A percentile compares a stretch with the other conserved stretches of the same genome.
phyloP scores from a whole-genome alignment of 2,797 vertebrate genomes.

The Tarsius wallacei region DNA sequence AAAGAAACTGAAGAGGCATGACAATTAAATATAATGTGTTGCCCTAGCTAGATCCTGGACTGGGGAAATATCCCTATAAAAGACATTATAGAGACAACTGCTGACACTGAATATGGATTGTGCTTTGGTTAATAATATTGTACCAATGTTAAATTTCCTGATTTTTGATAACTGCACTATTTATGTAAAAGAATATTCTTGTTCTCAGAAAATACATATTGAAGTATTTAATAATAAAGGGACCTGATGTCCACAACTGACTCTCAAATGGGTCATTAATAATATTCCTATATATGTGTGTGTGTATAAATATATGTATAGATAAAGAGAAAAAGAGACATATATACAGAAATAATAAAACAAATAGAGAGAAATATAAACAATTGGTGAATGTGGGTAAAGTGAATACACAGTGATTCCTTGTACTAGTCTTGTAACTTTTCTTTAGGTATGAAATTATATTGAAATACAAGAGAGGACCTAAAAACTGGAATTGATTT shows the following conservation, averaged over 20 bases:
- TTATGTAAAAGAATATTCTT: background rate
- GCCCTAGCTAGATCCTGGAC: background rate
- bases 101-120: background rate
- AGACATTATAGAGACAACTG: background rate
- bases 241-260: background rate
- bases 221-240: constrained; percentile 24
- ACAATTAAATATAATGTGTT: background rate
- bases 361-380: background rate
- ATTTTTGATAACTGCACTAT: constrained; percentile 15
- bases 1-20: background rate
- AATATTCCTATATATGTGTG: background rate
- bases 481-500: too few species aligned
- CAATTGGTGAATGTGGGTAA: background rate
- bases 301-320: background rate
- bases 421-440: background rate
- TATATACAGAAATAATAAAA: background rate
- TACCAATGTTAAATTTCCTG: constrained; percentile 3
- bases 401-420: background rate
- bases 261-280: constrained; percentile 11
- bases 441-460: background rate
- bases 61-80: constrained; percentile 14
- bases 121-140: background rate
- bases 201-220: background rate
- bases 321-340: background rate
- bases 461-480: background rate